These are phyloP conservation scores for Hedychridium roseum DNA, from an alignment of 2,888 invertebrate genomes.

Conservation along the genomic window DNA sequence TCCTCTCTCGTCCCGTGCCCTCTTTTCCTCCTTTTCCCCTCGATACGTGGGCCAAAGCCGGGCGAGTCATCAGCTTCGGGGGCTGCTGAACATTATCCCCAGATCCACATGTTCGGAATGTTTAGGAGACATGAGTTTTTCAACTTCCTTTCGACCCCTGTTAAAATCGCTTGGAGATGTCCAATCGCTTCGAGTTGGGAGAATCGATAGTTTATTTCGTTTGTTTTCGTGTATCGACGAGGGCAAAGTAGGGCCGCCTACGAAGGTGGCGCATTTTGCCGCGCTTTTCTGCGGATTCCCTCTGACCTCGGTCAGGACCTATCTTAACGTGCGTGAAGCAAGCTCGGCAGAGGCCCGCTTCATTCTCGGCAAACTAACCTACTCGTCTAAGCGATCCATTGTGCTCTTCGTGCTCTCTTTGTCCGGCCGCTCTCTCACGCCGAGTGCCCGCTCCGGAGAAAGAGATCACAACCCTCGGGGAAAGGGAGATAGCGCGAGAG, in stretches of 20 bases:
- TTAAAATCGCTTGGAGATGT: too few species aligned
- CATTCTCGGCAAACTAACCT: conserved; percentile 60
- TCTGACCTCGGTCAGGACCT: conserved; percentile 52
- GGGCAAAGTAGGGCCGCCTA: too few species aligned
- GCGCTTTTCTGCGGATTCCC: conserved; percentile 40
- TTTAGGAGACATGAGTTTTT: too few species aligned
- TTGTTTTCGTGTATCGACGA: conserved; percentile 19
- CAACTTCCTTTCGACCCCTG: too few species aligned
- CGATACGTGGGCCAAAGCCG: too few species aligned
- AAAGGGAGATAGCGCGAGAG: conserved; percentile 24
- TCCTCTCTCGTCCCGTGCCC: conserved; percentile 1
- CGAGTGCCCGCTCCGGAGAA: conserved; percentile 32
- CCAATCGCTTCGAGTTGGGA: too few species aligned
- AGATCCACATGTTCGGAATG: too few species aligned
- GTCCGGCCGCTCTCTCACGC: conserved; percentile 55
- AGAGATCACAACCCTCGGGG: too few species aligned
- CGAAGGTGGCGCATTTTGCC: conserved; percentile 28
- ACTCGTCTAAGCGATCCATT: conserved; percentile 60
- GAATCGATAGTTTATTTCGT: too few species aligned
- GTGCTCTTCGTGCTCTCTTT: conserved; percentile 55
- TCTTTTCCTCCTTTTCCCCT: background rate
- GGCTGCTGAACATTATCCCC: too few species aligned
- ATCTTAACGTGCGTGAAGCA: conserved; percentile 58
- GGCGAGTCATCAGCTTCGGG: too few species aligned
- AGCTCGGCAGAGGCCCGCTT: conserved; percentile 37